A percentile compares a stretch with the other conserved stretches of the same genome.
These are phyloP conservation scores for Phalanger gymnotis DNA, from an alignment of 2,797 vertebrate genomes.

Conservation along the genomic window DNA sequence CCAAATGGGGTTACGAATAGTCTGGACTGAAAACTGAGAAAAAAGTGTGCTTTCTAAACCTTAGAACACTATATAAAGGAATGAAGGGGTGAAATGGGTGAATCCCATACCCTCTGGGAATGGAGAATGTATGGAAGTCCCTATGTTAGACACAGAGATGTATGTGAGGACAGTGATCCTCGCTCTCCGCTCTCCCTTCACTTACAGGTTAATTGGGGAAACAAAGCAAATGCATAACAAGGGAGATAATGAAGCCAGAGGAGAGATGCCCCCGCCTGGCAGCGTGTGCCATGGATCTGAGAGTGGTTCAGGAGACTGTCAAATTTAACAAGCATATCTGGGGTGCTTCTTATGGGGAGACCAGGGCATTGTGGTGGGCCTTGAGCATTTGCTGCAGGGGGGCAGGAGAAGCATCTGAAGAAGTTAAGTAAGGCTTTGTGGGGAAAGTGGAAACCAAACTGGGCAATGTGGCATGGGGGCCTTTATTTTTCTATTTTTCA, in stretches of 20 bases:
- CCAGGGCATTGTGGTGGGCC: neutral
- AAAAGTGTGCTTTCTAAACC: neutral
- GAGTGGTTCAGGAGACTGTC: neutral
- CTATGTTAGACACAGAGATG: neutral
- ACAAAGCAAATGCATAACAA: neutral
- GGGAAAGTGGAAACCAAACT: neutral
- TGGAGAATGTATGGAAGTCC: neutral
- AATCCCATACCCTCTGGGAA: neutral
- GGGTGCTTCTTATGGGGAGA: neutral
- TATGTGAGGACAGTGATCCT: neutral
- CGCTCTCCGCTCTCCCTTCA: too few species aligned
- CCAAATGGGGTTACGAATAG: neutral
- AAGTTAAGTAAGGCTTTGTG: neutral
- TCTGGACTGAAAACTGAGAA: neutral
- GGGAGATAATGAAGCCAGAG: neutral
- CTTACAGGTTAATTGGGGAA: neutral
- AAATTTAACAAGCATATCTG: neutral
- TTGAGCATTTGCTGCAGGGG: neutral
- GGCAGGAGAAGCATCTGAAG: neutral
- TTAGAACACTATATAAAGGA: neutral
- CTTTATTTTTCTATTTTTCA: neutral
- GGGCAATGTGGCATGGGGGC: too few species aligned
- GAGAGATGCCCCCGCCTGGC: neutral
- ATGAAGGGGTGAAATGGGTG: neutral
- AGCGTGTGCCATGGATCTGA: neutral